Evolutionary conservation across 2,797 vertebrate genomes (phyloP), one percentile per base, ranked within the genome.

Genomic region (Borostomias antarcticus): DNA sequence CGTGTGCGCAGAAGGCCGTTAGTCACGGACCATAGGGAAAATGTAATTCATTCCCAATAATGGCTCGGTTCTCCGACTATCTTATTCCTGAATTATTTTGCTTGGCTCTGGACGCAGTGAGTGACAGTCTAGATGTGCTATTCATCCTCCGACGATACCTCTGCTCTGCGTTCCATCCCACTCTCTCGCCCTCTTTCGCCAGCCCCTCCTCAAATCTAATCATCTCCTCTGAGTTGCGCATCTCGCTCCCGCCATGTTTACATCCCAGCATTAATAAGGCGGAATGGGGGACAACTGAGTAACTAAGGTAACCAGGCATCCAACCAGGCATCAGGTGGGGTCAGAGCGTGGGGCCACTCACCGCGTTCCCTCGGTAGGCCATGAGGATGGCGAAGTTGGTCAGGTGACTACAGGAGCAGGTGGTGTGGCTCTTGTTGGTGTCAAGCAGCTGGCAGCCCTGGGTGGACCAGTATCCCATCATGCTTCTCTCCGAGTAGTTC

Each of bases 301-400:
- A 40, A 17, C 37, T 3, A 15, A 4, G 37, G 37, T n/a, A n/a
- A n/a, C n/a, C n/a, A n/a, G 4, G n/a, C 40, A 5, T 5, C 8
- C 48, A 19, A 19, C 8, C 25, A 53, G 21, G 28, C 9, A 53
- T 11, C 9, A 33, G 1, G 21, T 9, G 53, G n/a, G 13, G 7
- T 3, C n/a, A 4, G 3, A 2, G 35, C 3, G 8, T 10, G 10
- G 2, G 26, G 2, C 17, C 19, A 64, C 95, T 92, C 90, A 98
- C 97, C 90, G 91, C 91, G 57, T 95, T 93, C 82, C 96, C 95
- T 74, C 95, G 93, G 75, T 95, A 96, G 75, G 95, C 96, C 97
- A 99, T 99, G 75, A 99, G 95, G 78, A 99, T 98, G 63, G 97
- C 97, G 33, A 99, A 99, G 91, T 98, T 99, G 85, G 97, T 99